Conservation (phyloP, 2,113 vertebrate species). For the Gavialis gangeticus region DNA sequence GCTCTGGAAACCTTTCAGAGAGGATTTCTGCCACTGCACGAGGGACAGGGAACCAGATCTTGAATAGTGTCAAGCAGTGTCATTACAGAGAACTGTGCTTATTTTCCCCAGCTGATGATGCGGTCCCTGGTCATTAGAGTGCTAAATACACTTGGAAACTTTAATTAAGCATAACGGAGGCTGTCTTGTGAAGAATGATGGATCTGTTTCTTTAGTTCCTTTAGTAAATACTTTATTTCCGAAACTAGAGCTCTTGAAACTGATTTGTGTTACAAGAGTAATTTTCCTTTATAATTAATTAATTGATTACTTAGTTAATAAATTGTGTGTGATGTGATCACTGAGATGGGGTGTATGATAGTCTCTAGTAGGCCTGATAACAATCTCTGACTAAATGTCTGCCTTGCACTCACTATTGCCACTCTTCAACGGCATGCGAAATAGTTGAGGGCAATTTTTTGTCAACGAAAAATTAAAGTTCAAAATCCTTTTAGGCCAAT, state of each 20-base stretch:
- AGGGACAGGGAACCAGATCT: not conserved
- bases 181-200: not conserved
- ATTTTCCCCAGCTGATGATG: not conserved
- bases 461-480: not conserved
- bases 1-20: not conserved
- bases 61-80: not conserved
- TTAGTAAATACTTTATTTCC: conserved; percentile 44
- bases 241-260: conserved; percentile 56
- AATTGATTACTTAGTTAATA: conserved; percentile 71
- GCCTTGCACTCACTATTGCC: not conserved
- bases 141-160: conserved; percentile 16
- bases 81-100: not conserved
- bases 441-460: not conserved
- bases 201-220: conserved; percentile 1
- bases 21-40: fast-evolving
- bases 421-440: fast-evolving
- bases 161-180: conserved; percentile 68
- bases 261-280: conserved; percentile 48
- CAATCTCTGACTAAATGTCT: not conserved
- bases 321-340: not conserved
- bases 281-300: conserved; percentile 74
- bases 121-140: not conserved
- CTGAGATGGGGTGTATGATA: conserved; percentile 1
- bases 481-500: not conserved
- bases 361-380: not conserved